Percentiles rank a stretch among this genome's conserved stretches.
These are phyloP conservation scores for Noctua comes DNA, from an alignment of 2,888 invertebrate species.

Conservation along the genomic window DNA sequence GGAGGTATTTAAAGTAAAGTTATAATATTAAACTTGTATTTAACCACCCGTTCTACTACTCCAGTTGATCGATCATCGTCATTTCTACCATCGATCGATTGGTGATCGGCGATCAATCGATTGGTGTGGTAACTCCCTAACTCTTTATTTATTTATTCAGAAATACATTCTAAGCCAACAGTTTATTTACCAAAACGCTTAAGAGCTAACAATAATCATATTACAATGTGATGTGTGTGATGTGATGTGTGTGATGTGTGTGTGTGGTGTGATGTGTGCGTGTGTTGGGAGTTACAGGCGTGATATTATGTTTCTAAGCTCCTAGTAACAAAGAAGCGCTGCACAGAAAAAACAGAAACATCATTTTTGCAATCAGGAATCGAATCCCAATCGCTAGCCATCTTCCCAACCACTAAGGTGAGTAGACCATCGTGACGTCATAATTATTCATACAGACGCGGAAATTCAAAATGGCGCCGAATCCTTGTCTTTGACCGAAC, in stretches of 20 bases:
- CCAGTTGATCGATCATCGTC: too few species aligned
- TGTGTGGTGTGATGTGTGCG: too few species aligned
- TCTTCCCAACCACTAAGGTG: neutral
- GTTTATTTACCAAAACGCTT: too few species aligned
- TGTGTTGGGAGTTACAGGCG: neutral
- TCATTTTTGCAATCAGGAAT: neutral
- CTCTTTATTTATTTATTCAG: neutral
- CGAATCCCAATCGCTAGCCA: neutral
- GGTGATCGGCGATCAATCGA: too few species aligned
- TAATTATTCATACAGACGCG: slow-evolving; percentile 25
- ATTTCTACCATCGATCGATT: too few species aligned
- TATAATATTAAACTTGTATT: too few species aligned
- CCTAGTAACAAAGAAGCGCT: neutral
- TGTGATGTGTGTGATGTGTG: too few species aligned
- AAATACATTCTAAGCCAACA: too few species aligned
- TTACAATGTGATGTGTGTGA: too few species aligned
- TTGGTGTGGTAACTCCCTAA: neutral
- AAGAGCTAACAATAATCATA: too few species aligned
- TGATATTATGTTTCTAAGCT: neutral
- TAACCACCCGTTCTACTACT: too few species aligned
- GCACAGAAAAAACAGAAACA: neutral
- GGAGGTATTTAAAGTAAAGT: too few species aligned
- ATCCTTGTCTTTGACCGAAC: slow-evolving; percentile 51
- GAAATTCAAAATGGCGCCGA: slow-evolving; percentile 53
- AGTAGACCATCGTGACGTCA: slow-evolving; percentile 14